phyloP scores from a whole-genome alignment of 2,113 vertebrate species.

The Myotis lucifugus region DNA sequence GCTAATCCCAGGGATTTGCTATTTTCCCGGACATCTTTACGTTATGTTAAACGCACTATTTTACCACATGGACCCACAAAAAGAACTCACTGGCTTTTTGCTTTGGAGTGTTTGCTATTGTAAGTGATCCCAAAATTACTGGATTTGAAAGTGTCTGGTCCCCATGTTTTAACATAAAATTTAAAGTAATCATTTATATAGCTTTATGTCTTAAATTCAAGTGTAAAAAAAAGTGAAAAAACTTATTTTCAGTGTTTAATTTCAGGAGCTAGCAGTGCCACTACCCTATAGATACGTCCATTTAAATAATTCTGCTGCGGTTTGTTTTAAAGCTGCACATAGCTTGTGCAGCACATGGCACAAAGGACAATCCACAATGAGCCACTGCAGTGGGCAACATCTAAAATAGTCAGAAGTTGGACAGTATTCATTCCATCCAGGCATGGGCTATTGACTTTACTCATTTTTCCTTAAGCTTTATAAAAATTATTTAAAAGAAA shows the following conservation, averaged over 20 bases:
- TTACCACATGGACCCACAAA: background rate
- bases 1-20: background rate
- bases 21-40: background rate
- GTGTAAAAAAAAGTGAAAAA: background rate
- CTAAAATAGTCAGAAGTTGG: constrained; percentile 69
- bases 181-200: background rate
- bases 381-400: background rate
- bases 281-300: background rate
- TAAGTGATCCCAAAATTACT: background rate
- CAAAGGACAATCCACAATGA: background rate
- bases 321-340: background rate
- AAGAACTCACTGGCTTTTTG: constrained; percentile 10
- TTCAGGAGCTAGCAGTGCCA: background rate
- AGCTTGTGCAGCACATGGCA: background rate
- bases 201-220: background rate
- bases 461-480: constrained; percentile 62
- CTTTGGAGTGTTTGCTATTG: background rate
- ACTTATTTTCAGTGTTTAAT: constrained; percentile 42
- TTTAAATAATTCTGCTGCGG: background rate
- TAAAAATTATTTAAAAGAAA: constrained; percentile 53
- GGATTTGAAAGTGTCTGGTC: background rate
- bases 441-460: constrained; percentile 61
- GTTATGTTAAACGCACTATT: background rate
- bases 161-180: background rate
- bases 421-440: constrained; percentile 46